These are phyloP conservation scores for Albula goreensis DNA, from an alignment of 2,113 vertebrate species.

Conservation along the genomic window DNA sequence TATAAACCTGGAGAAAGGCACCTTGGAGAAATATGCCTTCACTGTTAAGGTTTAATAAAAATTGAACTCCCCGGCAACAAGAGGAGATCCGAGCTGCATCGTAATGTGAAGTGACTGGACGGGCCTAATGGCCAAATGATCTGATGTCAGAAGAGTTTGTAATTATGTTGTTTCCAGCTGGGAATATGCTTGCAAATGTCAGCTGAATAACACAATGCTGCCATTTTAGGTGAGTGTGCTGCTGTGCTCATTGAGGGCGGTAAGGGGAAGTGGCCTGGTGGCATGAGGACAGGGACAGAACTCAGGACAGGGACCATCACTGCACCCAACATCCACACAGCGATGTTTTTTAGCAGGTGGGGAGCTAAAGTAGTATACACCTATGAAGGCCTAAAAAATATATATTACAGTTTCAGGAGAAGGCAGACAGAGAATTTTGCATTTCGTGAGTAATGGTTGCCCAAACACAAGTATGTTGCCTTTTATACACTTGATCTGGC, in stretches of 20 bases:
- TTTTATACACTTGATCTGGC: not conserved
- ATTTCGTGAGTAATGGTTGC: not conserved
- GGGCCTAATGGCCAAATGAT: not conserved
- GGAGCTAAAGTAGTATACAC: not conserved
- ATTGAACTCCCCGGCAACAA: not conserved
- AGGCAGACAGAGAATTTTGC: not conserved
- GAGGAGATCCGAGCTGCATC: not conserved
- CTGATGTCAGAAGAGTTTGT: not conserved
- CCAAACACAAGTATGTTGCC: not conserved
- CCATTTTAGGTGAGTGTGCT: not conserved
- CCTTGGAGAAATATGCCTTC: not conserved
- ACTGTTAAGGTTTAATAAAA: not conserved
- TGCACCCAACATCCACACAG: too few species aligned
- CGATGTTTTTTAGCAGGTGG: not conserved
- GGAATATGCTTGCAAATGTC: not conserved
- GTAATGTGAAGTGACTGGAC: not conserved
- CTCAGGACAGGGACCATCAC: too few species aligned
- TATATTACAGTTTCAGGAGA: not conserved
- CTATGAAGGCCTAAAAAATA: not conserved
- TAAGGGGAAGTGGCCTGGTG: not conserved
- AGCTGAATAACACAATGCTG: conserved; percentile 7
- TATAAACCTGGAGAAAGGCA: not conserved
- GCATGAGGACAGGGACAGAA: too few species aligned
- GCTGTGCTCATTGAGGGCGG: not conserved
- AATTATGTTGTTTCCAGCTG: conserved; percentile 5